Conservation (phyloP, 2,888 invertebrate species). For the Melinopterus prodromus region DNA sequence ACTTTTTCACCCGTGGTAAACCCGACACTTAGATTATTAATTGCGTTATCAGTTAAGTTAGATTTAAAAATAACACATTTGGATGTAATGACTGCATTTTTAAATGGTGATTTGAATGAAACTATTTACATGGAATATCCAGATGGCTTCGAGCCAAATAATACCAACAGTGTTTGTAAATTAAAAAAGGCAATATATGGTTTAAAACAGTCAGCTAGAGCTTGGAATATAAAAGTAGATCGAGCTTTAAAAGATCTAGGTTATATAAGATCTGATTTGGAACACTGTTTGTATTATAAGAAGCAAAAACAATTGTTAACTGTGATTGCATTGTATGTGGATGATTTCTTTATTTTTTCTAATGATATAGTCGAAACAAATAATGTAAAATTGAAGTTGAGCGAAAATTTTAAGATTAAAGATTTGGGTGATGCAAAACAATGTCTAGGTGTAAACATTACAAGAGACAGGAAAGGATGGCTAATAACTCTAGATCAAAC, state of each 20-base stretch:
- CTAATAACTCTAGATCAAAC: constrained; percentile 42
- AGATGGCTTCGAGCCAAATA: constrained; percentile 38
- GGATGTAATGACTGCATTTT: constrained; percentile 48
- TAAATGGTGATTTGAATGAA: constrained; percentile 46
- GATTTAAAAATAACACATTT: constrained; percentile 39
- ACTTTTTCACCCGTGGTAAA: constrained; percentile 45
- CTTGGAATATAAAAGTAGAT: constrained; percentile 37
- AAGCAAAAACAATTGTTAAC: constrained; percentile 27
- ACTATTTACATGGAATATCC: constrained; percentile 42
- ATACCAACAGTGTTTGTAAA: constrained; percentile 33
- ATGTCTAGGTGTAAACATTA: constrained; percentile 43
- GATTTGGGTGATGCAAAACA: constrained; percentile 42
- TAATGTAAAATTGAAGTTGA: constrained; percentile 38
- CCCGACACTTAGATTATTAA: constrained; percentile 42
- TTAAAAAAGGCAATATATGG: constrained; percentile 37
- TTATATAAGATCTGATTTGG: constrained; percentile 37
- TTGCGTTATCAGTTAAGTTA: constrained; percentile 40
- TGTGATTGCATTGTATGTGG: constrained; percentile 37
- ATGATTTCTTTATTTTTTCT: constrained; percentile 39
- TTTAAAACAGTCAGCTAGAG: constrained; percentile 35
- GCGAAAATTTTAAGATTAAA: constrained; percentile 43
- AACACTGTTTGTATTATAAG: constrained; percentile 38
- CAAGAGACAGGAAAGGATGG: constrained; percentile 34
- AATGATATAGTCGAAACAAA: constrained; percentile 15
- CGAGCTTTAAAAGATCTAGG: constrained; percentile 31